Percentiles rank a stretch among this genome's conserved stretches.
phyloP scores from a whole-genome alignment of 2,888 invertebrate species.

The Mycalesis mineus region DNA sequence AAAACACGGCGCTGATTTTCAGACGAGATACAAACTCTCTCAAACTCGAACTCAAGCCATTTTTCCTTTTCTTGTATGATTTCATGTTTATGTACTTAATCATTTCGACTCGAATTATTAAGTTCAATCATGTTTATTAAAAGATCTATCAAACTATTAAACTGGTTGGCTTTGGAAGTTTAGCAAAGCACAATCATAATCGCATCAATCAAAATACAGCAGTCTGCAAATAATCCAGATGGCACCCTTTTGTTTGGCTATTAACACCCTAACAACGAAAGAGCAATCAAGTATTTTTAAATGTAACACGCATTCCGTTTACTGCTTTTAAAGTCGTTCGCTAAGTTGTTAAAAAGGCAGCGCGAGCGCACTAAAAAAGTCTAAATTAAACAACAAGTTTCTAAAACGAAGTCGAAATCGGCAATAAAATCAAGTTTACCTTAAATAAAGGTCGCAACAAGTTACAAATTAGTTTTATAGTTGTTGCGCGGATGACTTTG shows the following conservation, averaged over 20 bases:
- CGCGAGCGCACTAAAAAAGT: neutral
- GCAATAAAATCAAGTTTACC: conserved; percentile 8
- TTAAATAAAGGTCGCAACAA: conserved; percentile 6
- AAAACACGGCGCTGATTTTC: too few relatives aligned
- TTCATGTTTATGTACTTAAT: too few relatives aligned
- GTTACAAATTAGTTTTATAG: conserved; percentile 6
- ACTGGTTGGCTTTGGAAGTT: too few relatives aligned
- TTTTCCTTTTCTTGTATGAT: too few relatives aligned
- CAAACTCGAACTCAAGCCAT: too few relatives aligned
- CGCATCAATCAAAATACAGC: neutral
- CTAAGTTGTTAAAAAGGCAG: neutral
- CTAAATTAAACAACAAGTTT: neutral
- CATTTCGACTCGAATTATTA: too few relatives aligned
- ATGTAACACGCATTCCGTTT: conserved; percentile 1
- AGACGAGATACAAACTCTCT: too few relatives aligned
- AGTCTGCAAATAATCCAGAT: neutral
- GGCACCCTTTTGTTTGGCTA: neutral
- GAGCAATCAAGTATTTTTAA: neutral
- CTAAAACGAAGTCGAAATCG: conserved; percentile 3
- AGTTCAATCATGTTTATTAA: too few relatives aligned
- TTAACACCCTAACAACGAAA: neutral
- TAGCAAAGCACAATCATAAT: too few relatives aligned
- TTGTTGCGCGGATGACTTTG: neutral
- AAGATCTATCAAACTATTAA: too few relatives aligned
- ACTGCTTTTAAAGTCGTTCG: conserved; percentile 4